Conservation (phyloP, 2,113 vertebrate genomes). For the Chrysemys picta region DNA sequence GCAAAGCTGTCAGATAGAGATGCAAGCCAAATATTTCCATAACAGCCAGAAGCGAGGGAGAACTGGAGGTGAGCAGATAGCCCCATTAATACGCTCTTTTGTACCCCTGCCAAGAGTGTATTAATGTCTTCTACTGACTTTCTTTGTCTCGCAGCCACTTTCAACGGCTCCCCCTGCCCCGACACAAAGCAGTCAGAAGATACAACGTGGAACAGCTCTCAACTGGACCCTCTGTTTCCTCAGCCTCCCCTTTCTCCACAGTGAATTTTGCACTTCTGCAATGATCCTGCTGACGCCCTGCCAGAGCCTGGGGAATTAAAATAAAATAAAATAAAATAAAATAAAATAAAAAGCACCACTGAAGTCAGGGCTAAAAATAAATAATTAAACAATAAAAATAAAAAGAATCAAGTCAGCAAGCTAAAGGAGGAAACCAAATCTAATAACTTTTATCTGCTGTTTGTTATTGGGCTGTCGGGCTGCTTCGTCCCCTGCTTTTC, state of each 20-base stretch:
- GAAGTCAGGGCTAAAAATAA: constrained; percentile 71
- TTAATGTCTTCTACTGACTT: constrained; percentile 58
- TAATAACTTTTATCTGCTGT: constrained; percentile 48
- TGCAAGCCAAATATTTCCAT: constrained; percentile 43
- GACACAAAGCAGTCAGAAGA: constrained; percentile 48
- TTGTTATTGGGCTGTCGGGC: constrained; percentile 37
- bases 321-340: background rate
- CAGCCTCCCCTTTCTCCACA: background rate
- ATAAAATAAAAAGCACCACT: constrained; percentile 25
- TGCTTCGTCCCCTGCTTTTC: constrained; percentile 37
- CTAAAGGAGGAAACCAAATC: constrained; percentile 41
- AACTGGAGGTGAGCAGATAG: background rate
- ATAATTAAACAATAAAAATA: constrained; percentile 70
- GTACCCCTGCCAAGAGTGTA: constrained; percentile 55
- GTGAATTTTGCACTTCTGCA: constrained; percentile 58
- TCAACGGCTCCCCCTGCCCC: background rate
- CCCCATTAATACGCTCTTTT: background rate
- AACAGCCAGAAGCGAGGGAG: constrained; percentile 20
- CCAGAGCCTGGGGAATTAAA: constrained; percentile 52
- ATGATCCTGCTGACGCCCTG: constrained; percentile 33
- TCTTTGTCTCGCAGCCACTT: constrained; percentile 35
- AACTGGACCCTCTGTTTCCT: constrained; percentile 74
- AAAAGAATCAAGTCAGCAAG: constrained; percentile 76
- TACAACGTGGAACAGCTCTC: background rate
- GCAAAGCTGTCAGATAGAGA: constrained; percentile 30